These are phyloP conservation scores for Phataginus tricuspis DNA, from an alignment of 2,797 vertebrate species.

Conservation along the genomic window DNA sequence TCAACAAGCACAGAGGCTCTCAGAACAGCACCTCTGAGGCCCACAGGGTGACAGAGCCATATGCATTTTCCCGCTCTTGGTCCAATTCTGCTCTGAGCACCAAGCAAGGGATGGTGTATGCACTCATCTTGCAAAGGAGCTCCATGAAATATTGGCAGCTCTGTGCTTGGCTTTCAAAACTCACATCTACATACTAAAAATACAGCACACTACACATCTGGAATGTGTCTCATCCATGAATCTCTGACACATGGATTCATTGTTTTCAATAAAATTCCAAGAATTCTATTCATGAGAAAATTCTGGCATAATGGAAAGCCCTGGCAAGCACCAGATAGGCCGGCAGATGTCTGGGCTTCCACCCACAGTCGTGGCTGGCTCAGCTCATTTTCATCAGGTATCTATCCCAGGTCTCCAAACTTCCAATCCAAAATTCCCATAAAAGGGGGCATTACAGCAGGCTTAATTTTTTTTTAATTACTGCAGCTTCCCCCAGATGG, in stretches of 20 bases:
- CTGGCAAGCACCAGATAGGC: conserved; percentile 76
- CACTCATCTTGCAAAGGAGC: neutral
- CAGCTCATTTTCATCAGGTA: neutral
- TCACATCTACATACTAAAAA: neutral
- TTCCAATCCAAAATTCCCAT: neutral
- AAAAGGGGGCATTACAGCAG: neutral
- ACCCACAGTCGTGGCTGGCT: neutral
- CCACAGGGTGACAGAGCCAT: neutral
- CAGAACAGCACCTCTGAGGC: neutral
- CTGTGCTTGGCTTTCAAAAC: neutral
- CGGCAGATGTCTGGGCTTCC: conserved; percentile 82
- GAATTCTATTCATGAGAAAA: conserved; percentile 86
- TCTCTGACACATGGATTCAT: conserved; percentile 81
- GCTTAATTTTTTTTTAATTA: neutral
- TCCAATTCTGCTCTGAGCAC: neutral
- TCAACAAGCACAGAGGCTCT: neutral
- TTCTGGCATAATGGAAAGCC: conserved; percentile 79
- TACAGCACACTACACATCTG: conserved; percentile 79
- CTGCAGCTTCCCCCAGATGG: fast-evolving
- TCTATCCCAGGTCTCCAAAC: neutral
- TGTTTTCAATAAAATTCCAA: conserved; percentile 82
- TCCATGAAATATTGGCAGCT: neutral
- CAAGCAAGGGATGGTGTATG: fast-evolving
- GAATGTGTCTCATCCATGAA: conserved; percentile 77
- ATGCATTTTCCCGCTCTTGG: neutral